Base-by-base conservation (phyloP, 1,140 invertebrate species). In the Manduca sexta region DNA sequence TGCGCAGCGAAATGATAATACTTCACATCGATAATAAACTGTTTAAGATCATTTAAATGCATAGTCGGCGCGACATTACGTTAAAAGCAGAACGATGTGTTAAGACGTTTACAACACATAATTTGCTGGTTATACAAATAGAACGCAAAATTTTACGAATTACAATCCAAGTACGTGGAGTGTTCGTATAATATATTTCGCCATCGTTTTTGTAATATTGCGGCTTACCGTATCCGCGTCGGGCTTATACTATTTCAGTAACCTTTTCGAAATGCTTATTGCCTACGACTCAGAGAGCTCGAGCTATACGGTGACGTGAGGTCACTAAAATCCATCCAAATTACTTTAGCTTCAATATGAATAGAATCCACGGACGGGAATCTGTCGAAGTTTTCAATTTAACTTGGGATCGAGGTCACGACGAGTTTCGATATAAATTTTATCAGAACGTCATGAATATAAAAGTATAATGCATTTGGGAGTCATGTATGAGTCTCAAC, bases 371-470 rank as follows among this genome's bases (percentile, higher is more conserved):
- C 18, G 18, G n/a, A 45, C 39, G 14, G 14, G n/a, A 14, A 31
- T 11, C 29, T 14, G 49, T 41, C 47, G 17, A 61, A 61, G 39
- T 65, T 58, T 59, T 54, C 45, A 59, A 59, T 66, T 59, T 56
- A 56, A 56, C 35, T 48, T 48, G 11, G 26, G 29, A 44, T 41
- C 30, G 34, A 26, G 21, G 4, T 26, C 21, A 8, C 21, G 21
- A 26, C 21, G 0, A n/a, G n/a, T 8, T 8, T 8, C 21, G 39
- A 49, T 49, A 37, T 43, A 44, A 52, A 46, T 43, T 26, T 26
- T 45, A 47, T 50, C 13, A 34, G 34, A 52, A 59, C 53, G 51
- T 50, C 49, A 52, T 59, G 56, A 60, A 56, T 52, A 63, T 40
- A 43, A 48, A 54, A 2, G 8, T 26, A 2, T 16, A 29, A 15